Evolutionary conservation across 2,888 invertebrate genomes (phyloP), one percentile per base, ranked within the genome.

Genomic region (Agrochola litura): DNA sequence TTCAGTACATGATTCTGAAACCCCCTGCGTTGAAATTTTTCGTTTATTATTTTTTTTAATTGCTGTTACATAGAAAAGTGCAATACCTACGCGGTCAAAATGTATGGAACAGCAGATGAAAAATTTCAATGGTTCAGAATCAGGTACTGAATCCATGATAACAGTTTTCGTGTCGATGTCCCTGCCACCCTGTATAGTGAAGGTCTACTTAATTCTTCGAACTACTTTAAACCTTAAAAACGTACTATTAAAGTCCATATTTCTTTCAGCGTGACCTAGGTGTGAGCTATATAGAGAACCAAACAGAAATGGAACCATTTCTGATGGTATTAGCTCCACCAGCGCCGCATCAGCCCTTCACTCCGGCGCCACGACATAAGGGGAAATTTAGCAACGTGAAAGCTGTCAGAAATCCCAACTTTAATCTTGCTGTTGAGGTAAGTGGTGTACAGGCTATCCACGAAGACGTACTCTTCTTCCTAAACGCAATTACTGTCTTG

Each of bases 311-410:
- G 0, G 87, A 85, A 3, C 98, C 98, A 0, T 99, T 99, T 92
- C 97, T 99, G 77, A 98, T 99, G 97, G 97, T 98, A 87, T 90
- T 99, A n/a, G 97, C 99, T 0, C 98, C 99, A 0, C 99, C 99
- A 46, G 98, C 99, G 0, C 98, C 98, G 5, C 99, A 99, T 94
- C 98, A 97, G 65, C 99, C 99, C 0, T 99, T 98, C 92, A 98
- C 98, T 0, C 98, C 99, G 6, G 99, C 98, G 1, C 97, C 97
- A 0, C 96, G 98, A 60, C 98, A 99, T 92, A 92, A 93, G 56
- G 97, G 97, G 70, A 92, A 90, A 6, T 99, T 97, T 94, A 93
- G 96, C 2, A 97, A 97, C 68, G 93, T 97, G 1, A 97, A 96
- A 61, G 98, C 97, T 0, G 97, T 98, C 5, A 97, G 97, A 79